Evolutionary conservation across 1,140 invertebrate genomes (phyloP), one percentile per base, ranked within the genome.

Genomic region (Helicoverpa zea): DNA sequence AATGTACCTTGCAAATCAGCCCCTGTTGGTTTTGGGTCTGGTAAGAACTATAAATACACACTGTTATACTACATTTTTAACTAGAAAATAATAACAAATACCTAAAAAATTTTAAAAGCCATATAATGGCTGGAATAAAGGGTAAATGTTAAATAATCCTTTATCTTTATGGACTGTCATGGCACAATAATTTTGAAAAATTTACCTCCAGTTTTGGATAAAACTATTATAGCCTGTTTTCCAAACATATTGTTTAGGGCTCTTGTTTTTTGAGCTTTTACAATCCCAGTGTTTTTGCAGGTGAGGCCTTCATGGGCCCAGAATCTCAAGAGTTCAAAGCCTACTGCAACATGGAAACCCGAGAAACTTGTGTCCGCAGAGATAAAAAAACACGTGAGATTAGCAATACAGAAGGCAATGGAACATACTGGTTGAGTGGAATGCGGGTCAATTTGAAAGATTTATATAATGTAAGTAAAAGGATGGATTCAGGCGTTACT

Each of bases 351-450:
- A 76, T 76, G 74, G 52, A 58, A 3, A 76, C 58, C 13, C 11
- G 13, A 63, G 61, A 63, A 64, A 81, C 80, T 0, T 81, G 80
- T 47, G 4, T 81, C 9, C n/a, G 14, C 2, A 61, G 49, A 59
- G 61, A 16, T 35, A 47, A 2, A 0, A 74, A 47, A 18, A 61
- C 30, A 18, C 35, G 43, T 16, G 43, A 59, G 23, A 11, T 11
- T 29, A 29, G 58, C 5, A 54, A 68, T 49, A 70, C 43, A 3
- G 12, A 7, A 3, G 63, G 3, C 0, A 49, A 56, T n/a, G 56
- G 23, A 7, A 12, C 47, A 16, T 77, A 77, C 12, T 81, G 80
- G 80, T 64, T 81, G 30, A 81, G 80, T 43, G 56, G 59, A 63
- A 18, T 72, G 3, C 49, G 52, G 10, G 58, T 81, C 35, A 30